Percentiles rank a stretch among this genome's conserved stretches.
phyloP scores from a whole-genome alignment of 2,113 vertebrate species.

The Hemiprocne comata region DNA sequence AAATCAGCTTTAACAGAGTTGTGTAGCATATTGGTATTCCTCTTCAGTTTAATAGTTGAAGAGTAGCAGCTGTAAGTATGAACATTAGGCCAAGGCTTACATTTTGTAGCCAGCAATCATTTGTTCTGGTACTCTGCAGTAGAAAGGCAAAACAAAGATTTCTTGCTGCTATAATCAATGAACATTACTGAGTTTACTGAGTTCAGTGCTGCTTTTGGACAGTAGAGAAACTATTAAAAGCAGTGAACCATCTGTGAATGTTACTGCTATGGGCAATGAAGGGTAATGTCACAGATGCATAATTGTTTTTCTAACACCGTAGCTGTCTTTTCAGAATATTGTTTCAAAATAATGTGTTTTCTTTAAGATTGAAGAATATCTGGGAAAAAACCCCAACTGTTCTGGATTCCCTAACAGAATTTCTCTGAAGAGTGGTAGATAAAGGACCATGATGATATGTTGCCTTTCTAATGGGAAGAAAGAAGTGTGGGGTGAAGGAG shows the following conservation, averaged over 20 bases:
- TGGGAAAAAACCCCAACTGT: neutral
- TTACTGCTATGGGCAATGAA: neutral
- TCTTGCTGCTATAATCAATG: neutral
- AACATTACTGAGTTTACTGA: neutral
- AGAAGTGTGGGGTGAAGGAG: neutral
- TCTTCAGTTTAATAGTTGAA: conserved; percentile 30
- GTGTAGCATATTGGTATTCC: neutral
- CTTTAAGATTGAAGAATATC: neutral
- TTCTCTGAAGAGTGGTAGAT: neutral
- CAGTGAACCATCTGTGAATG: neutral
- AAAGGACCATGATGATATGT: neutral
- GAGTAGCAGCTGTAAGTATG: neutral
- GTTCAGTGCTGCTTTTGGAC: neutral
- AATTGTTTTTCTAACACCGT: neutral
- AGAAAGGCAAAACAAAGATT: neutral
- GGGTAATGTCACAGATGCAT: neutral
- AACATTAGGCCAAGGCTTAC: neutral
- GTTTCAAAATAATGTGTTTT: neutral
- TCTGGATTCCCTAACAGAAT: neutral
- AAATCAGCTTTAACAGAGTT: neutral
- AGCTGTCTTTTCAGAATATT: neutral
- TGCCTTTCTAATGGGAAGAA: neutral
- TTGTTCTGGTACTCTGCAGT: neutral
- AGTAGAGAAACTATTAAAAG: neutral
- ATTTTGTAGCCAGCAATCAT: neutral